Percentiles rank a stretch among this genome's conserved stretches.
Conservation (phyloP, 2,888 invertebrate genomes). For the Caenorhabditis drosophilae region DNA sequence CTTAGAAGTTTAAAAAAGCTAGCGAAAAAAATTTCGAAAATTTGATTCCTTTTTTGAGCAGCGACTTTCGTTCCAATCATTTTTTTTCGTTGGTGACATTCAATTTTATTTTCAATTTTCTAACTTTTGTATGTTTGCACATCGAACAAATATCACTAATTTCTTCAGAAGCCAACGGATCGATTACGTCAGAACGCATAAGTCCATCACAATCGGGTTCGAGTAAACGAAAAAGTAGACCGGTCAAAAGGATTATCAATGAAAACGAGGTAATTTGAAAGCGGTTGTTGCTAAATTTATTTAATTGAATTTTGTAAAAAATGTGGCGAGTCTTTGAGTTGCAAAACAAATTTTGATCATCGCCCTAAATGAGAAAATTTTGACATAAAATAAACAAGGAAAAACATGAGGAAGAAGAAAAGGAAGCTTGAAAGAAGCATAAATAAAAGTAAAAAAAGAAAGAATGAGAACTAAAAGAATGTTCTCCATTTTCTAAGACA, state of each 20-base stretch:
- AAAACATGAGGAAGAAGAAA: too few relatives aligned
- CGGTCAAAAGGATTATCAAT: constrained; percentile 36
- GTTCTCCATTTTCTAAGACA: not conserved
- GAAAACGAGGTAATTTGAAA: constrained; percentile 24
- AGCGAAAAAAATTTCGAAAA: not conserved
- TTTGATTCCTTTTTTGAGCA: not conserved
- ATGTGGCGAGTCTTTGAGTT: too few relatives aligned
- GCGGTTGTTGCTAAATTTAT: too few relatives aligned
- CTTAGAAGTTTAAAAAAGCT: not conserved
- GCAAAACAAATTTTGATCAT: too few relatives aligned
- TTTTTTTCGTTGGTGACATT: not conserved
- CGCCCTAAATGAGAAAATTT: too few relatives aligned
- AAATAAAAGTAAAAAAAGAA: too few relatives aligned
- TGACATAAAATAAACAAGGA: too few relatives aligned
- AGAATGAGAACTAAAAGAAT: not conserved
- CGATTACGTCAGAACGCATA: constrained; percentile 20
- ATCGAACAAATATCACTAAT: too few relatives aligned
- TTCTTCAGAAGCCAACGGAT: constrained; percentile 28
- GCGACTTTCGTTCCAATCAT: not conserved
- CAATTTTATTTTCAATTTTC: too few relatives aligned
- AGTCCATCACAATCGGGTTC: constrained; percentile 34
- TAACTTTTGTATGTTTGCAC: too few relatives aligned
- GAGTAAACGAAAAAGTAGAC: constrained; percentile 40
- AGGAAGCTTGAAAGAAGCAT: not conserved
- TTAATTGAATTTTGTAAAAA: too few relatives aligned